These are phyloP conservation scores for Holothuria scabra DNA, from an alignment of 53 echinoderm and acorn worm species.

Conservation along the genomic window DNA sequence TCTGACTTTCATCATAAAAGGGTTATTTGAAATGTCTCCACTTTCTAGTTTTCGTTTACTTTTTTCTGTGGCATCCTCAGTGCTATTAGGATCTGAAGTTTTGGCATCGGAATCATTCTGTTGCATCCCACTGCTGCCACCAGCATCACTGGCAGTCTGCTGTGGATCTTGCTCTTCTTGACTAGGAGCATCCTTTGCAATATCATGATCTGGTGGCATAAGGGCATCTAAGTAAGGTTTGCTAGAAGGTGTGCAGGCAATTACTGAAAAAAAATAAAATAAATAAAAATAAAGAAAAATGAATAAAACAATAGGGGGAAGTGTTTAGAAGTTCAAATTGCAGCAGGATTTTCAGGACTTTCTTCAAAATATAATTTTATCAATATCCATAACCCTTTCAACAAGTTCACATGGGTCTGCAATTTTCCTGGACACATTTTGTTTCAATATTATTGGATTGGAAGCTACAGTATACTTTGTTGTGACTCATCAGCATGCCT, in stretches of 20 bases:
- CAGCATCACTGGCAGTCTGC: not conserved
- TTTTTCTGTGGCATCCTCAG: constrained; percentile 31
- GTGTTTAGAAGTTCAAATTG: not conserved
- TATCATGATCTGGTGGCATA: constrained; percentile 87
- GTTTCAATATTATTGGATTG: no score
- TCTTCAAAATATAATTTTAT: not conserved
- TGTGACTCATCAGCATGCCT: no score
- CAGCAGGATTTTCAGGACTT: not conserved
- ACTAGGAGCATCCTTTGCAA: constrained; percentile 37
- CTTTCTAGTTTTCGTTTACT: constrained; percentile 24
- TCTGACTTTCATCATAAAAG: constrained; percentile 81
- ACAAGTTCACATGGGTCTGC: not conserved
- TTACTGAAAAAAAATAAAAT: constrained; percentile 66
- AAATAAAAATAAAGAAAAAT: not conserved
- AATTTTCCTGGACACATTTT: no score
- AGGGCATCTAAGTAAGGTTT: constrained; percentile 85
- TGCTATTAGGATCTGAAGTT: constrained; percentile 20
- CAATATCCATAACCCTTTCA: no score
- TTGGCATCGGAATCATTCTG: constrained; percentile 44
- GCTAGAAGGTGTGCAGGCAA: constrained; percentile 89
- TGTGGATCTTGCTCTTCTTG: not conserved
- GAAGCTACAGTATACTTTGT: no score
- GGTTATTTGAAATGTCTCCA: constrained; percentile 70
- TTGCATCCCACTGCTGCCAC: constrained; percentile 41
- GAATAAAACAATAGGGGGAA: no score